Conservation (phyloP, 2,113 vertebrate species). For the Gymnogyps californianus region DNA sequence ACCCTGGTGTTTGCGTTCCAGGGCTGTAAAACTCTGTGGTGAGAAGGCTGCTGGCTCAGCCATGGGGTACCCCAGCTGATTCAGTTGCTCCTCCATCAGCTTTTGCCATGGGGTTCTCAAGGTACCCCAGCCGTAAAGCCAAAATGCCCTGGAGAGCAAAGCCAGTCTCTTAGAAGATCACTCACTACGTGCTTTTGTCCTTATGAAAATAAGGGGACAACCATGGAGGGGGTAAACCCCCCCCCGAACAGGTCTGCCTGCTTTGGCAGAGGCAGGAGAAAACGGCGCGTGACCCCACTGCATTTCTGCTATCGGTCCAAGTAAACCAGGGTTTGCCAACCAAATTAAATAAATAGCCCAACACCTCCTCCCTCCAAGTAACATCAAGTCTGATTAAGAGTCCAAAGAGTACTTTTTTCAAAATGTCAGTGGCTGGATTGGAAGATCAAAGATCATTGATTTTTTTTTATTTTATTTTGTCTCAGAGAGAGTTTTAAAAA, state of each 20-base stretch:
- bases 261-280: background rate
- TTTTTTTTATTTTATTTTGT: background rate
- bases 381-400: background rate
- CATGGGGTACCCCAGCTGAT: background rate
- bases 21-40: background rate
- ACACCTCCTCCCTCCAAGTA: background rate
- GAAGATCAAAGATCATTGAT: background rate
- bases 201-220: background rate
- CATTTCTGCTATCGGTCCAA: background rate
- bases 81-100: background rate
- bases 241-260: background rate
- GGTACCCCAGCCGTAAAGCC: background rate
- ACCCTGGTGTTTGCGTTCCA: background rate
- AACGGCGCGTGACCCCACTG: rapidly evolving
- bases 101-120: background rate
- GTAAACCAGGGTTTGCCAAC: background rate
- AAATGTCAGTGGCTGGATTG: background rate
- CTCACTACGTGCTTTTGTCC: background rate
- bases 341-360: background rate
- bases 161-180: background rate
- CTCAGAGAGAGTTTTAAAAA: background rate
- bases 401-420: background rate
- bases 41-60: background rate
- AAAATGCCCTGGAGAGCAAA: background rate
- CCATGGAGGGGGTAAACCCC: background rate